Evolutionary conservation across 2,797 vertebrate genomes (phyloP).

Genomic region (Masticophis lateralis): DNA sequence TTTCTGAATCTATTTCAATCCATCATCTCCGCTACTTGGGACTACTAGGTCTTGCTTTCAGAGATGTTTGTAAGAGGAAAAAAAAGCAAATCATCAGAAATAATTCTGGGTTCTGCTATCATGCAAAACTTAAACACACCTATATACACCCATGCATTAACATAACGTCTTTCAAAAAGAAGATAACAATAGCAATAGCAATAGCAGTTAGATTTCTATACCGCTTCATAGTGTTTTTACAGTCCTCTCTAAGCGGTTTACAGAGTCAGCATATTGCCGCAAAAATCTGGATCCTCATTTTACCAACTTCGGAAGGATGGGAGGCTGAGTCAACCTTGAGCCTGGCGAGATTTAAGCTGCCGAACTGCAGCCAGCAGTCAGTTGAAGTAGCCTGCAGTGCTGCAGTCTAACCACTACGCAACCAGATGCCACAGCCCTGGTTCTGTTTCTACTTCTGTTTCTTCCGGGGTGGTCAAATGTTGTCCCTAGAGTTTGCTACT

Average conservation of each 20-base stretch:
- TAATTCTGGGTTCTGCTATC: background rate
- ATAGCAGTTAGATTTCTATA: too few relatives aligned
- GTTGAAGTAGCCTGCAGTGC: too few relatives aligned
- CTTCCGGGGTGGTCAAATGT: background rate
- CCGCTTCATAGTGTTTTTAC: too few relatives aligned
- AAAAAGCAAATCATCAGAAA: background rate
- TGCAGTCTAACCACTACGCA: too few relatives aligned
- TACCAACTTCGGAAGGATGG: too few relatives aligned
- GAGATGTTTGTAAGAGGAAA: background rate
- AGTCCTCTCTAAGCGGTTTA: too few relatives aligned
- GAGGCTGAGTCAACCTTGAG: too few relatives aligned
- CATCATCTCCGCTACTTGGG: background rate
- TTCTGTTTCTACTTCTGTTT: background rate
- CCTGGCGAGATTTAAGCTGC: too few relatives aligned
- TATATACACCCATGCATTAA: background rate
- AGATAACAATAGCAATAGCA: background rate
- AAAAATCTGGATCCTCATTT: too few relatives aligned
- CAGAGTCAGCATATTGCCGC: too few relatives aligned
- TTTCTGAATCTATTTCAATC: background rate
- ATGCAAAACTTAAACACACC: background rate
- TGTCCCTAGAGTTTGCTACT: background rate
- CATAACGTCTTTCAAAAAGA: background rate
- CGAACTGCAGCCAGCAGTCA: too few relatives aligned
- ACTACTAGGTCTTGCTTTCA: background rate
- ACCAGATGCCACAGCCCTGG: background rate